Evolutionary conservation across 2,113 vertebrate species (phyloP).

Genomic region (Tichodroma muraria): DNA sequence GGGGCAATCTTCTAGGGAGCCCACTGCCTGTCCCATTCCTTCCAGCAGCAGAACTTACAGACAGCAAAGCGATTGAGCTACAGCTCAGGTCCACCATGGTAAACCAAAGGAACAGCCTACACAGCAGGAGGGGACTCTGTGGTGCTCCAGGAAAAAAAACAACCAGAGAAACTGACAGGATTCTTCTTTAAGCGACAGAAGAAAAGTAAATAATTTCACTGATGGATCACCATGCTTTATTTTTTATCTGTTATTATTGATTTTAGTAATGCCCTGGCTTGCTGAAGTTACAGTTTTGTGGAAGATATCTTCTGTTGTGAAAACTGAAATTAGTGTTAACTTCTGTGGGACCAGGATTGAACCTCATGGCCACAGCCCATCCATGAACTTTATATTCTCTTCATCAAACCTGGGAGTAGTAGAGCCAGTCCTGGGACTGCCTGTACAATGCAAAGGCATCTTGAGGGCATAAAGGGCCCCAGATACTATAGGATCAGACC

Average conservation of each 20-base stretch:
- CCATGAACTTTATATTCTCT: background rate
- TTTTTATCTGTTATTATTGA: background rate
- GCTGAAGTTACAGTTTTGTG: background rate
- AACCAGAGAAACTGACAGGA: background rate
- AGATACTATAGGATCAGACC: background rate
- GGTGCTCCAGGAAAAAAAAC: background rate
- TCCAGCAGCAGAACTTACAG: background rate
- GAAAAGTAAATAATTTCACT: background rate
- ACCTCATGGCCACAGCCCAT: background rate
- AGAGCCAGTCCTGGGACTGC: background rate
- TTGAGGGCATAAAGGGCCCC: background rate
- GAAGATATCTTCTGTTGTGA: background rate
- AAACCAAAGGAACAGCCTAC: background rate
- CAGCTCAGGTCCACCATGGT: background rate
- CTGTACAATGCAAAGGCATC: background rate
- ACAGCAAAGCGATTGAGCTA: rapidly evolving
- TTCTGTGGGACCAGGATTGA: background rate
- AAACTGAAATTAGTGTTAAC: background rate
- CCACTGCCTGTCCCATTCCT: background rate
- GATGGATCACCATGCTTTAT: background rate
- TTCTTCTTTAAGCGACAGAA: background rate
- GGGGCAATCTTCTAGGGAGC: rapidly evolving
- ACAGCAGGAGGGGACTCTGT: background rate
- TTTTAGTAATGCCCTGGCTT: background rate
- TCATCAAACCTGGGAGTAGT: background rate